Evolutionary conservation across 1,140 invertebrate species (phyloP), one percentile per base, ranked within the genome.

Genomic region (Bombus fervidus): DNA sequence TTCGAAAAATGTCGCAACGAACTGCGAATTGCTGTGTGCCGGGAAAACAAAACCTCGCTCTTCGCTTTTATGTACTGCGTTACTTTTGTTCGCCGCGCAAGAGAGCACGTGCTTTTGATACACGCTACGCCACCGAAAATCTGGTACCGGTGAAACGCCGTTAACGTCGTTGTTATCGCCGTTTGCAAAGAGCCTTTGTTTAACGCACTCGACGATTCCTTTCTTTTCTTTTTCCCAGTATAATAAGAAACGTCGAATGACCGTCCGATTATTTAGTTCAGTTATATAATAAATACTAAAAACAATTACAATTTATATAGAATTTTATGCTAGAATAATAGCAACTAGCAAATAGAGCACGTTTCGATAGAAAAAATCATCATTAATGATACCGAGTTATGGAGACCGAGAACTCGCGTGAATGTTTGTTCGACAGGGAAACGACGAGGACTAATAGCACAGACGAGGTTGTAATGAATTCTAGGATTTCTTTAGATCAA

Each of bases 381-480:
- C 73, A 81, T 73, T 73, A 73, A 81, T 81, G 39, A 62, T 47
- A 25, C 28, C 13, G 47, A n/a, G 15, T 8, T 69, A 34, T 22
- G 39, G 64, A 81, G 80, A 57, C 41, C 28, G 10, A 64, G 37
- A 41, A 53, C 22, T 81, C 25, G 34, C 68, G 47, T 59, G 34
- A 81, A 28, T 37, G 25, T 41, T 59, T 37, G 13, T 73, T 73
- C 22, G 25, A 0, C 15, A 28, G 12, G 28, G 3, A 25, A 81
- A 72, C 53, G 37, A 81, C 34, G n/a, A 73, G 72, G 53, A 81
- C n/a, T 62, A 64, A 73, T 81, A 73, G 57, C 10, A 13, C 5
- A 22, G 47, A 22, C 0, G 18, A 53, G 18, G 18, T 8, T 53
- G 0, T 53, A 53, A 22, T 8, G 47, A 53, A 53, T 53, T 53